These are phyloP conservation scores for Odocoileus hemionus DNA, from an alignment of 2,113 vertebrate genomes.

Conservation along the genomic window DNA sequence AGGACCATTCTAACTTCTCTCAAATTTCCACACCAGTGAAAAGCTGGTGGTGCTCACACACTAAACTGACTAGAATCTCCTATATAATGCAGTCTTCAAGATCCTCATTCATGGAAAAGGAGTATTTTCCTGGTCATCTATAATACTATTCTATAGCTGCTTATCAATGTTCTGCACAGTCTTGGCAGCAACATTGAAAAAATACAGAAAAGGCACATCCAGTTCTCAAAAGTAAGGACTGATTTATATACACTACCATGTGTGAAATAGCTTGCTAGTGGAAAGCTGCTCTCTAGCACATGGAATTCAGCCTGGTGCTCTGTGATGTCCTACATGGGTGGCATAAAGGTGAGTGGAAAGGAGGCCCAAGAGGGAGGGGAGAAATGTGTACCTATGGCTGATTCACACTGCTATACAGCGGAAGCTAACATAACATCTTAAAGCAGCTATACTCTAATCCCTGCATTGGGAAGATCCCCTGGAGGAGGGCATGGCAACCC, in stretches of 20 bases:
- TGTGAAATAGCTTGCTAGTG: background rate
- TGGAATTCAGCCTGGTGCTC: background rate
- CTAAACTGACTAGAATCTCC: background rate
- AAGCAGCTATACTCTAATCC: background rate
- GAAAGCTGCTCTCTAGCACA: background rate
- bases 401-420: background rate
- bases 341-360: background rate
- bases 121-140: background rate
- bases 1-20: background rate
- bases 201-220: background rate
- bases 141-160: background rate
- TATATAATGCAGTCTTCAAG: background rate
- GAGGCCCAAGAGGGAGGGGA: background rate
- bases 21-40: background rate
- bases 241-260: background rate
- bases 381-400: background rate
- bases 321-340: background rate
- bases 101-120: background rate
- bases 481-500: background rate
- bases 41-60: background rate
- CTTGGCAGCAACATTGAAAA: background rate
- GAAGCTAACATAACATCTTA: background rate
- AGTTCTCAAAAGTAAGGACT: background rate
- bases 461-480: background rate
- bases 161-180: background rate